Evolutionary conservation across 2,888 invertebrate genomes (phyloP), one percentile per base, ranked within the genome.

Genomic region (Drosophila pseudotakahashii): DNA sequence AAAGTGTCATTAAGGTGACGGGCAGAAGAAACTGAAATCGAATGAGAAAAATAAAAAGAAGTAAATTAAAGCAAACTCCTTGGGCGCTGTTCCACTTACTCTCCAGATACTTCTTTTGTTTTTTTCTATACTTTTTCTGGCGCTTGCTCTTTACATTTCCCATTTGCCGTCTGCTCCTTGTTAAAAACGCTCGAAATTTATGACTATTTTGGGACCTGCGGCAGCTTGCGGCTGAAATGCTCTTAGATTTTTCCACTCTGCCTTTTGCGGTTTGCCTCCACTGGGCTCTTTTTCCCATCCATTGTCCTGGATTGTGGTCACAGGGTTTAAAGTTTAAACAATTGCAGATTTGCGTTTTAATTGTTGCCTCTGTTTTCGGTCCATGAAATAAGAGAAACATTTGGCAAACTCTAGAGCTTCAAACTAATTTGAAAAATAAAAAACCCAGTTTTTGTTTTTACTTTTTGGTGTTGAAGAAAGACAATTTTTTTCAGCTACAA

Each of bases 141-240:
- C 58, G 48, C 61, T 47, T 64, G 57, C 61, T 50, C 58, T 69
- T 57, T 54, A 62, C 68, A 61, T 72, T 45, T 70, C 51, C 70
- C 57, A 68, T 71, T 59, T 55, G 66, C 66, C 70, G 69, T 64
- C 78, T 78, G 81, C 73, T 83, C 74, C 72, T 81, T 86, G 77
- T 74, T 79, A 79, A 77, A 78, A 81, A 74, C 71, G 75, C 71
- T 77, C 26, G 45, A 79, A 85, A 85, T 88, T 88, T 88, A 85
- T 88, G 88, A 77, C 82, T 80, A 82, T 88, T 88, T 88, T 75
- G 84, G 88, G 84, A 85, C 81, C 67, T 66, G 76, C 70, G 78
- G 50, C 72, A 60, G 81, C 76, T 68, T 80, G 77, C 67, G 81
- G 75, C 67, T 62, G 63, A 76, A 77, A 50, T 54, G 55, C 71